These are phyloP conservation scores for Eupeodes latifasciatus DNA, from an alignment of 2,888 invertebrate genomes.

Conservation along the genomic window DNA sequence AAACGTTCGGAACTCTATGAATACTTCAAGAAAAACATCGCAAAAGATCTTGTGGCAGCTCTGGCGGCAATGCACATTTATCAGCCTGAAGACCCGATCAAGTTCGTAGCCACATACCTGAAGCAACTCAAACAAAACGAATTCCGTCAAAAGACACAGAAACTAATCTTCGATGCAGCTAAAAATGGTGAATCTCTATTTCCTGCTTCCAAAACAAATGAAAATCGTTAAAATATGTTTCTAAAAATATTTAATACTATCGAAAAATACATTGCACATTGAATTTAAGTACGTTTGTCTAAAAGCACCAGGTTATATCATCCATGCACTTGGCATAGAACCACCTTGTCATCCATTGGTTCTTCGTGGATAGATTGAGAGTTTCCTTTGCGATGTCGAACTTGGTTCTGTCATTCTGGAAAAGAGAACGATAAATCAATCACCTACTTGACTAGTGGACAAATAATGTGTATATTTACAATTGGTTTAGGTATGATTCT, in stretches of 20 bases:
- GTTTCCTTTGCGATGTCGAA: constrained; percentile 83
- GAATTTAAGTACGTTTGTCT: neutral
- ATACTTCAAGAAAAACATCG: constrained; percentile 51
- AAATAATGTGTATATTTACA: constrained; percentile 78
- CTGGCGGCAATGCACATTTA: constrained; percentile 61
- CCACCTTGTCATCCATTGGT: constrained; percentile 92
- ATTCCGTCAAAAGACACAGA: constrained; percentile 44
- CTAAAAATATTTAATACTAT: neutral
- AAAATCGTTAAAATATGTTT: neutral
- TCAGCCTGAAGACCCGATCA: constrained; percentile 61
- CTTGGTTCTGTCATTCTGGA: constrained; percentile 77
- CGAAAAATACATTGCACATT: neutral
- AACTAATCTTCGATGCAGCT: constrained; percentile 46
- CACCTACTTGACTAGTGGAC: neutral
- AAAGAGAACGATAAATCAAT: constrained; percentile 1
- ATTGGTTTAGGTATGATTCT: constrained; percentile 92
- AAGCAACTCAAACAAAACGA: constrained; percentile 65
- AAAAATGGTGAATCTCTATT: constrained; percentile 41
- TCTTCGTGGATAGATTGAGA: constrained; percentile 87
- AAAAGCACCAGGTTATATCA: constrained; percentile 91
- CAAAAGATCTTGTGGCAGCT: constrained; percentile 43
- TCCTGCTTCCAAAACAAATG: neutral
- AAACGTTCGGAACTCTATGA: constrained; percentile 59
- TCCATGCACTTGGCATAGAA: constrained; percentile 94
- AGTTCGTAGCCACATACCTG: constrained; percentile 59